Evolutionary conservation across 2,797 vertebrate genomes (phyloP).

Genomic region (Aldrovandia affinis): DNA sequence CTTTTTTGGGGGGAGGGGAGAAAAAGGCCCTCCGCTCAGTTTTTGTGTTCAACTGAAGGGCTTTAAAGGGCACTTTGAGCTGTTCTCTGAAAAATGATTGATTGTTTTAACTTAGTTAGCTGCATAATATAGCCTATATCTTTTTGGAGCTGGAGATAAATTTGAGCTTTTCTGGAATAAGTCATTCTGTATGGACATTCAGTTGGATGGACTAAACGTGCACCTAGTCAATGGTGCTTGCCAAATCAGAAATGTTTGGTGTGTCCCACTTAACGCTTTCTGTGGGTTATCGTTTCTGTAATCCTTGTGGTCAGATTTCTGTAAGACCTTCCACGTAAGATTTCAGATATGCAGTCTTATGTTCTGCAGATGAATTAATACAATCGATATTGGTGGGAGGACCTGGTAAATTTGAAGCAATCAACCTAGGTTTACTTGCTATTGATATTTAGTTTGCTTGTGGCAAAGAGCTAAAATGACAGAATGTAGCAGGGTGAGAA

Average conservation of each 20-base stretch:
- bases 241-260: background rate
- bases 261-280: background rate
- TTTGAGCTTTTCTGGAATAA: background rate
- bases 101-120: background rate
- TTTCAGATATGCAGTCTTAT: background rate
- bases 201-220: background rate
- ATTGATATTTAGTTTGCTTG: background rate
- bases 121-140: slow-evolving; percentile 39
- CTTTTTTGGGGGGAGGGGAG: slow-evolving; percentile 52
- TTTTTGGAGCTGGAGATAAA: background rate
- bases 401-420: background rate
- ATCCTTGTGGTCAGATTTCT: background rate
- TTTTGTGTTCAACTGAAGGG: slow-evolving; percentile 25
- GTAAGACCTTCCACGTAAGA: background rate
- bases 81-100: background rate
- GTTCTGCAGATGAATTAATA: background rate
- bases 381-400: background rate
- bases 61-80: no score
- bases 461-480: background rate
- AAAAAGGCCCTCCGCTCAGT: slow-evolving; percentile 83
- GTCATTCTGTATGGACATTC: slow-evolving; percentile 31
- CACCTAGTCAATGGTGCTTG: background rate
- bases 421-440: background rate
- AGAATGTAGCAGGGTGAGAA: background rate
- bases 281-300: background rate